Conservation (phyloP, 2,888 invertebrate genomes). For the Hybos culiciformis region DNA sequence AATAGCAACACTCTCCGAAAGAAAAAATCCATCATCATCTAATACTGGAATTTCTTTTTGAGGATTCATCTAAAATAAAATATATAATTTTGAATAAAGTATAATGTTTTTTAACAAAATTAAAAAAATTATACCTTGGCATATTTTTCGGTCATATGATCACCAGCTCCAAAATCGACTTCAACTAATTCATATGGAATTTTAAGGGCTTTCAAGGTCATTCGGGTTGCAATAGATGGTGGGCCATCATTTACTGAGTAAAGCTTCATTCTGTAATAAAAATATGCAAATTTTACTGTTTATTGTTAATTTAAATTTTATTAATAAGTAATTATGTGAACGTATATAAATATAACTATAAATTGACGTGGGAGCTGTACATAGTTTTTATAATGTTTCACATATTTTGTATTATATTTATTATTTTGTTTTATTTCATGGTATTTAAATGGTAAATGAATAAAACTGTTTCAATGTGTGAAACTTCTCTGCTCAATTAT, state of each 20-base stretch:
- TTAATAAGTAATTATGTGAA: no score
- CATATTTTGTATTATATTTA: no score
- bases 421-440: no score
- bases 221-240: conserved; percentile 59
- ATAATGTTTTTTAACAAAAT: background rate
- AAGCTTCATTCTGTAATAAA: conserved; percentile 40
- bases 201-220: conserved; percentile 48
- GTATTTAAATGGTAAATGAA: no score
- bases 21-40: conserved; percentile 62
- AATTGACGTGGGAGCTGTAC: no score
- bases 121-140: conserved; percentile 42
- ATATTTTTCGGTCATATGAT: conserved; percentile 58
- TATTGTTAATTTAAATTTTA: no score
- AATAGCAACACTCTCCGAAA: conserved; percentile 60
- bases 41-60: conserved; percentile 67
- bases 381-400: no score
- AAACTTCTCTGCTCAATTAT: no score
- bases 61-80: conserved; percentile 52
- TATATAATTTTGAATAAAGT: background rate
- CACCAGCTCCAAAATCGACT: conserved; percentile 56
- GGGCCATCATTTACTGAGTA: conserved; percentile 66
- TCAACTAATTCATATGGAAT: conserved; percentile 51
- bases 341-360: no score
- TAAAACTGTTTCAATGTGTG: no score
- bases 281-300: no score